Evolutionary conservation across 2,888 invertebrate species (phyloP).

Genomic region (Congeria kusceri): DNA sequence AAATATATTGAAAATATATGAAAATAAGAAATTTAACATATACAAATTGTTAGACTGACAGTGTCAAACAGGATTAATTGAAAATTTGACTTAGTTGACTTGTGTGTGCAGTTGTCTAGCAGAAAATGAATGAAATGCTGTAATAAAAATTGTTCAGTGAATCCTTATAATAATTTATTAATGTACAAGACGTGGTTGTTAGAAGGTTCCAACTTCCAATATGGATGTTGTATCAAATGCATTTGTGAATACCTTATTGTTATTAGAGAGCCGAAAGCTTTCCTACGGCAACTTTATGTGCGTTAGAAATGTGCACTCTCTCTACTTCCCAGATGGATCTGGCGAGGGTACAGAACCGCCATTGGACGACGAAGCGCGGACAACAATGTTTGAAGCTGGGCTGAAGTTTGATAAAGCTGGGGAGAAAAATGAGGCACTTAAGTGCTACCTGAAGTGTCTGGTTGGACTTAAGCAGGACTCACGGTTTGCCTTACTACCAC

Average conservation of each 20-base stretch:
- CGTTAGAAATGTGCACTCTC: slow-evolving; percentile 23
- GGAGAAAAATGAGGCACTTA: slow-evolving; percentile 73
- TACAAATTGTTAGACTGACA: too few relatives aligned
- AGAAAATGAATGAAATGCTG: too few relatives aligned
- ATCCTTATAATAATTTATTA: too few relatives aligned
- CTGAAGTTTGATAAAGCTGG: slow-evolving; percentile 70
- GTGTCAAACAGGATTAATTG: too few relatives aligned
- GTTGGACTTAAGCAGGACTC: slow-evolving; percentile 73
- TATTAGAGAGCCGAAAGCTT: slow-evolving; percentile 34
- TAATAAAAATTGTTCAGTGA: too few relatives aligned
- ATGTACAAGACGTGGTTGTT: too few relatives aligned
- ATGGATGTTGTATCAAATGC: slow-evolving; percentile 39
- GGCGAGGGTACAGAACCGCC: slow-evolving; percentile 48
- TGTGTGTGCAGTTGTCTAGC: too few relatives aligned
- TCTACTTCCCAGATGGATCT: slow-evolving; percentile 38
- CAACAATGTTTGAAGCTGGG: slow-evolving; percentile 77
- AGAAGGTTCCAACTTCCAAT: background rate
- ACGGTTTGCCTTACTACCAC: slow-evolving; percentile 79
- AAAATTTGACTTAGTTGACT: too few relatives aligned
- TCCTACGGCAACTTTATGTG: slow-evolving; percentile 47
- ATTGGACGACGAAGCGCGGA: slow-evolving; percentile 65
- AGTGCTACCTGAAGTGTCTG: slow-evolving; percentile 80
- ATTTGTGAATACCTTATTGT: slow-evolving; percentile 27
- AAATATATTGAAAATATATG: too few relatives aligned
- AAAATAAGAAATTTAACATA: too few relatives aligned